Evolutionary conservation across 2,888 invertebrate genomes (phyloP).

Genomic region (Drosophila multiciliata): DNA sequence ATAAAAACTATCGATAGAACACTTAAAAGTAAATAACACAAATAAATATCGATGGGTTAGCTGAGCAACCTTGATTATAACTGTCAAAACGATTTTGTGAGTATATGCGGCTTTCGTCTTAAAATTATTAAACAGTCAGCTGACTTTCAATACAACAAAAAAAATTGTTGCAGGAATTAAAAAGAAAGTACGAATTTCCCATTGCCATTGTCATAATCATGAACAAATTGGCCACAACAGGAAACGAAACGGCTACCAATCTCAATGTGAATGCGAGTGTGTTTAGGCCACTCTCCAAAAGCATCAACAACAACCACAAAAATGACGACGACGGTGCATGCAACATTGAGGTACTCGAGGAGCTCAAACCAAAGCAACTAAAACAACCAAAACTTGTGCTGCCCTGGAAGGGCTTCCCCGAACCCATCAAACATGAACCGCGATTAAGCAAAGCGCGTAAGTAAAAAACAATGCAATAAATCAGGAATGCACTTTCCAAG

Average conservation of each 20-base stretch:
- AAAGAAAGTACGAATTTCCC: neutral
- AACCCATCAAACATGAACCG: constrained; percentile 24
- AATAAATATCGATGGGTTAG: neutral
- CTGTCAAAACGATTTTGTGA: constrained; percentile 18
- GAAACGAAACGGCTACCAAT: constrained; percentile 2
- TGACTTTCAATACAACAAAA: constrained; percentile 25
- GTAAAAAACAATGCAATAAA: constrained; percentile 3
- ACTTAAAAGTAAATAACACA: neutral
- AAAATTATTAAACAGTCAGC: constrained; percentile 34
- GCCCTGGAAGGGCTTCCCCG: constrained; percentile 75
- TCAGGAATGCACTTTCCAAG: too few relatives aligned
- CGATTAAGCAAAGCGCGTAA: too few relatives aligned
- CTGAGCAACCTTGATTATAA: constrained; percentile 20
- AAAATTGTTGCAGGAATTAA: constrained; percentile 24
- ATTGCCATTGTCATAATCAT: neutral
- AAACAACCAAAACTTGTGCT: constrained; percentile 40
- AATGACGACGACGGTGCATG: neutral
- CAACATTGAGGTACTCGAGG: constrained; percentile 6
- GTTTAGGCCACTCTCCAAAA: constrained; percentile 53
- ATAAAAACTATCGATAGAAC: neutral
- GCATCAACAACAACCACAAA: neutral
- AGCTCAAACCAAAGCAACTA: constrained; percentile 12
- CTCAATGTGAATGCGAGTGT: constrained; percentile 64
- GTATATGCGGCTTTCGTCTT: neutral
- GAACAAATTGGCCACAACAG: neutral